phyloP scores from a whole-genome alignment of 2,113 vertebrate species.

The Oriolus oriolus region DNA sequence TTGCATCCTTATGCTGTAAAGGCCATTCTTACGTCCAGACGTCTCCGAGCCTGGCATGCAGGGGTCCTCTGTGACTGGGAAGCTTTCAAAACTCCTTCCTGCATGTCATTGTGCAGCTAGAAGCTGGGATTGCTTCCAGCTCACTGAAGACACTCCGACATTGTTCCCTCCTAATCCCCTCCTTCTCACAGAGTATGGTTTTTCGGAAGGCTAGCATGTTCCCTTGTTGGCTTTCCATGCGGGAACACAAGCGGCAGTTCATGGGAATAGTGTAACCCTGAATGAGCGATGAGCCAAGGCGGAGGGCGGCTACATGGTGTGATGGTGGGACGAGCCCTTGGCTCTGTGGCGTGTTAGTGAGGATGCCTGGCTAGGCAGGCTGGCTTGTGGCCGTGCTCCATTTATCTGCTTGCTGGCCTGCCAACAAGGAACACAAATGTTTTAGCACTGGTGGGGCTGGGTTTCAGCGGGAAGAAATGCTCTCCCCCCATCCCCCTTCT shows the following conservation, averaged over 20 bases:
- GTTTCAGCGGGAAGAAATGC: neutral
- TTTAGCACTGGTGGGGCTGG: neutral
- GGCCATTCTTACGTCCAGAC: neutral
- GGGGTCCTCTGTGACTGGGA: neutral
- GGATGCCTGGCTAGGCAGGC: neutral
- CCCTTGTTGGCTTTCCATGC: neutral
- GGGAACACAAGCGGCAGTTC: neutral
- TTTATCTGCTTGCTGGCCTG: neutral
- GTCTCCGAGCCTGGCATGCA: neutral
- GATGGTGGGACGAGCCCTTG: neutral
- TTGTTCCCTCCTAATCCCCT: slow-evolving; percentile 20
- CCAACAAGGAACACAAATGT: neutral
- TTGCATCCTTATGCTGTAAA: neutral
- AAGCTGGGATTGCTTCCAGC: slow-evolving; percentile 45
- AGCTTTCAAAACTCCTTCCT: slow-evolving; percentile 38
- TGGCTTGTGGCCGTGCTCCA: neutral
- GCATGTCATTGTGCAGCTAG: slow-evolving; percentile 1
- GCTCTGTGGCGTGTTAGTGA: neutral
- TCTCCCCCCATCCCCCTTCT: rapidly evolving
- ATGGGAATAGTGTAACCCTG: slow-evolving; percentile 15
- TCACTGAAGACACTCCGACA: slow-evolving; percentile 3
- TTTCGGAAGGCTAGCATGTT: neutral
- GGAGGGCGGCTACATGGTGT: neutral
- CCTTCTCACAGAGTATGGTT: neutral
- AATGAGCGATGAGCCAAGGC: neutral